Conservation (phyloP, 1,140 invertebrate species). For the Phocides pigmalion region DNA sequence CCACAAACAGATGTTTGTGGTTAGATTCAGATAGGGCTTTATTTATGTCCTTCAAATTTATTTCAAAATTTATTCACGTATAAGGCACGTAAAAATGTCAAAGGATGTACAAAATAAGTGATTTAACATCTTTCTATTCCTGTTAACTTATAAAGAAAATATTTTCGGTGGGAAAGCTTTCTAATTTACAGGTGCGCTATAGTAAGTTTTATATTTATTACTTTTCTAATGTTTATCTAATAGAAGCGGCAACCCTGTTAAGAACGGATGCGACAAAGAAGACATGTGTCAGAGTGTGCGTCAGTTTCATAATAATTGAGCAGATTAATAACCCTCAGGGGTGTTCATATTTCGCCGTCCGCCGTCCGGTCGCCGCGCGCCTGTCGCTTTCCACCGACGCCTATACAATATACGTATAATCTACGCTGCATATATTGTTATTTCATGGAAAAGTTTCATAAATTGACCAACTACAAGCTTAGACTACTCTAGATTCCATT, state of each 20-base stretch:
- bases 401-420: constrained; percentile 5
- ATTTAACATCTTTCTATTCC: too few species aligned
- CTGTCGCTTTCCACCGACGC: constrained; percentile 41
- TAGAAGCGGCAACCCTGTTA: constrained; percentile 51
- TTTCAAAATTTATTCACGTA: too few species aligned
- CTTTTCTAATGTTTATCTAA: constrained; percentile 29
- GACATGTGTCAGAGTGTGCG: constrained; percentile 65
- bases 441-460: too few species aligned
- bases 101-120: too few species aligned
- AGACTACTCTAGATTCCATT: too few species aligned
- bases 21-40: too few species aligned
- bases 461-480: neutral
- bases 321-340: constrained; percentile 74
- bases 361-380: constrained; percentile 38
- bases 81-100: too few species aligned
- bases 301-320: constrained; percentile 80
- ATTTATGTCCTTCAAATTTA: too few species aligned
- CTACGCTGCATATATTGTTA: neutral
- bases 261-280: constrained; percentile 71
- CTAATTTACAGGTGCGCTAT: too few species aligned
- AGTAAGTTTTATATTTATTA: constrained; percentile 3
- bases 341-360: constrained; percentile 78
- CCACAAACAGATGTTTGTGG: too few species aligned
- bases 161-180: too few species aligned
- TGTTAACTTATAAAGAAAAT: too few species aligned